phyloP scores from a whole-genome alignment of 1,140 invertebrate species.

The Lordiphosa mommai region DNA sequence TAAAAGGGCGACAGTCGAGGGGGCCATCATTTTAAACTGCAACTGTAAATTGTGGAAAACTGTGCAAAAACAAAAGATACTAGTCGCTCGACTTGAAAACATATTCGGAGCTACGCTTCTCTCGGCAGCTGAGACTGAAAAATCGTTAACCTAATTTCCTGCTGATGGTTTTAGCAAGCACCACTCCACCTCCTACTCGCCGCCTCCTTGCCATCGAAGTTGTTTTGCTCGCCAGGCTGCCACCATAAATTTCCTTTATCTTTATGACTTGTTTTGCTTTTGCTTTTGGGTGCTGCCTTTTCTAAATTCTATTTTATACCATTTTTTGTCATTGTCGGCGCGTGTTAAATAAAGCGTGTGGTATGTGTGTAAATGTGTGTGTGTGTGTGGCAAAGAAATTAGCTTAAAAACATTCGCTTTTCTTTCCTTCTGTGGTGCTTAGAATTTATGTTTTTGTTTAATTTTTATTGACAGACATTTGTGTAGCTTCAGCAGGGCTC shows the following conservation, averaged over 20 bases:
- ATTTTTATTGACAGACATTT: slow-evolving; percentile 58
- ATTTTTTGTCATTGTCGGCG: slow-evolving; percentile 41
- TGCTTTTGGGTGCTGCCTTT: slow-evolving; percentile 18
- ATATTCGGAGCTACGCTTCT: slow-evolving; percentile 37
- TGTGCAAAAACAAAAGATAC: slow-evolving; percentile 55
- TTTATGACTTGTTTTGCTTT: slow-evolving; percentile 74
- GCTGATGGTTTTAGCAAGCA: slow-evolving; percentile 14
- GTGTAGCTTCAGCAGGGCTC: slow-evolving; percentile 5
- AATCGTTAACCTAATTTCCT: slow-evolving; percentile 76
- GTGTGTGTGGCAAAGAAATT: slow-evolving; percentile 14
- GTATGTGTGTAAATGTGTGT: too few relatives aligned
- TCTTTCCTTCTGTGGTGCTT: slow-evolving; percentile 15
- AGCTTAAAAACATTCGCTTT: slow-evolving; percentile 39
- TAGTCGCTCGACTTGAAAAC: slow-evolving; percentile 23
- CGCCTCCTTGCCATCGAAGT: slow-evolving; percentile 9
- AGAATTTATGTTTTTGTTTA: slow-evolving; percentile 42
- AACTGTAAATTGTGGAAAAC: slow-evolving; percentile 42
- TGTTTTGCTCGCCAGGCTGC: slow-evolving; percentile 59
- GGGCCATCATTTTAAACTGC: slow-evolving; percentile 58
- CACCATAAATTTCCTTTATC: slow-evolving; percentile 73
- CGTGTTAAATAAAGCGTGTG: slow-evolving; percentile 54
- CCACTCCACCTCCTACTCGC: neutral
- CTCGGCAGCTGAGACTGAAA: slow-evolving; percentile 57
- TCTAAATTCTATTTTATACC: slow-evolving; percentile 45
- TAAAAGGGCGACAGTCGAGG: slow-evolving; percentile 57